phyloP scores from a whole-genome alignment of 2,113 vertebrate species.

The Bettongia penicillata region DNA sequence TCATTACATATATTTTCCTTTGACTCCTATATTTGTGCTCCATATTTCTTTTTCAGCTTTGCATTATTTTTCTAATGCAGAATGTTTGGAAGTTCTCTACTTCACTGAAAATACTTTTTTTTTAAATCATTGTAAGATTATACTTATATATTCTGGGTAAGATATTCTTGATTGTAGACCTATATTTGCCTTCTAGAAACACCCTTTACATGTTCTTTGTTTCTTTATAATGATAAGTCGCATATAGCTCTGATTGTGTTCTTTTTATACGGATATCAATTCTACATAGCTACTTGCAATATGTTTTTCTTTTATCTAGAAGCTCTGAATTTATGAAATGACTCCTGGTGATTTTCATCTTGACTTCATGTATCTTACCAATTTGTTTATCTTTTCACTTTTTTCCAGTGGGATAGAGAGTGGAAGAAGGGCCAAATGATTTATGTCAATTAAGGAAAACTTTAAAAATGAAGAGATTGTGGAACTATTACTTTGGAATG shows the following conservation, averaged over 20 bases:
- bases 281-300: not conserved
- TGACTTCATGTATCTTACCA: not conserved
- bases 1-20: not conserved
- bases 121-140: too few species aligned
- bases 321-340: not conserved
- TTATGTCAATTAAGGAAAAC: not conserved
- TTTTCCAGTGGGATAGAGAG: not conserved
- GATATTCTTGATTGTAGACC: not conserved
- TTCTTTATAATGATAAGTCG: not conserved
- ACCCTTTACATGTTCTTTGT: not conserved
- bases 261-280: not conserved
- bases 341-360: not conserved
- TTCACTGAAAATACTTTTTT: too few species aligned
- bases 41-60: not conserved
- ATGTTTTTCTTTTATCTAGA: not conserved
- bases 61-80: too few species aligned
- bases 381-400: not conserved
- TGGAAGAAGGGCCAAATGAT: not conserved
- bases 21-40: not conserved
- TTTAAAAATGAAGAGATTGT: not conserved
- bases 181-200: not conserved
- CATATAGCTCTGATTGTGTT: not conserved
- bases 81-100: too few species aligned
- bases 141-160: not conserved
- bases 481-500: not conserved